Conservation (phyloP, 2,888 invertebrate species). For the Erynnis tages region DNA sequence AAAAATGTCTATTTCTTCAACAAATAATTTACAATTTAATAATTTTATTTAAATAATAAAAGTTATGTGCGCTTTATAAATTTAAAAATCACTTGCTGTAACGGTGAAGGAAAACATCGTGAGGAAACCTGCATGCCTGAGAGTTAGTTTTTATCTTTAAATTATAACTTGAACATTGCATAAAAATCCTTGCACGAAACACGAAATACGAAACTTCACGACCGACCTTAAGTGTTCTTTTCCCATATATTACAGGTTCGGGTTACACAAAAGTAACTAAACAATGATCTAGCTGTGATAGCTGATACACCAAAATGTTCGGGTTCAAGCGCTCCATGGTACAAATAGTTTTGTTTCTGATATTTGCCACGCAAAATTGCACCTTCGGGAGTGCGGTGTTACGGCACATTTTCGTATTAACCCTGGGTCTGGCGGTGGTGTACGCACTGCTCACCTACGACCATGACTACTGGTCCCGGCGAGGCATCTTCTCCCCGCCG, state of each 20-base stretch:
- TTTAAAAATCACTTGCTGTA: too few species aligned
- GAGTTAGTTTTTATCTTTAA: too few species aligned
- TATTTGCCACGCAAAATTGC: conserved; percentile 55
- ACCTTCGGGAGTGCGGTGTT: conserved; percentile 52
- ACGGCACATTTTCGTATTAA: conserved; percentile 48
- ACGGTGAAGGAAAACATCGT: too few species aligned
- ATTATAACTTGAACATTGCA: too few species aligned
- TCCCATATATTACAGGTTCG: conserved; percentile 5
- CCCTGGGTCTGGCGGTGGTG: conserved; percentile 40
- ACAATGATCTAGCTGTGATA: conserved; percentile 18
- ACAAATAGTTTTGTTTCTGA: conserved; percentile 47
- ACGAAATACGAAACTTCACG: too few species aligned
- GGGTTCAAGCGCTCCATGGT: conserved; percentile 61
- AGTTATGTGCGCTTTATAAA: too few species aligned
- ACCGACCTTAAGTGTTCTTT: too few species aligned
- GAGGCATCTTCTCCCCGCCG: conserved; percentile 67
- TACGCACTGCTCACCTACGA: conserved; percentile 62
- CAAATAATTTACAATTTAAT: too few species aligned
- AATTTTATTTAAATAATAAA: too few species aligned
- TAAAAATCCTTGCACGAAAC: too few species aligned
- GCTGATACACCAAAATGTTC: conserved; percentile 52
- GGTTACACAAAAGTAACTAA: not conserved
- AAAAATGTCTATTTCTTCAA: too few species aligned
- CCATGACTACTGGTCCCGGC: conserved; percentile 66
- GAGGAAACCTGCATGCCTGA: too few species aligned